A percentile compares a stretch with the other conserved stretches of the same genome.
phyloP scores from a whole-genome alignment of 2,113 vertebrate genomes.

The Sylvia atricapilla region DNA sequence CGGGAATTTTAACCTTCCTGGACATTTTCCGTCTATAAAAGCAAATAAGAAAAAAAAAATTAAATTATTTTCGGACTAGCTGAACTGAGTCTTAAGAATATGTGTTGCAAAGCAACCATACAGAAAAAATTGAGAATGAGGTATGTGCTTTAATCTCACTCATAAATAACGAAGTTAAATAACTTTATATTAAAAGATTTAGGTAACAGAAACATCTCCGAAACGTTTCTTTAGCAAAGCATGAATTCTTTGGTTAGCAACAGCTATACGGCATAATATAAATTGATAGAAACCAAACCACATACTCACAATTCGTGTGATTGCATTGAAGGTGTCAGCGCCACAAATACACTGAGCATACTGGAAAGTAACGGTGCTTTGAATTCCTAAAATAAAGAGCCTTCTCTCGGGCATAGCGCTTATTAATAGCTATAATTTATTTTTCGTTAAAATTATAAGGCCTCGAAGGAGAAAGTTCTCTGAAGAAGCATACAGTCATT shows the following conservation, averaged over 20 bases:
- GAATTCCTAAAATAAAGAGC: not conserved
- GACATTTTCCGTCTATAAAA: slow-evolving; percentile 42
- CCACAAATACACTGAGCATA: fast-evolving
- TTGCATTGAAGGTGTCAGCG: not conserved
- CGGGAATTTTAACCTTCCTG: not conserved
- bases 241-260: not conserved
- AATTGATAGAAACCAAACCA: not conserved
- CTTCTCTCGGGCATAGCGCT: fast-evolving
- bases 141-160: not conserved
- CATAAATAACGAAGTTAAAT: not conserved
- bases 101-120: fast-evolving
- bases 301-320: fast-evolving
- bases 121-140: not conserved
- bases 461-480: not conserved
- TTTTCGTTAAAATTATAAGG: not conserved
- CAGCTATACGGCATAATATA: fast-evolving
- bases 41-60: not conserved
- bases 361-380: not conserved
- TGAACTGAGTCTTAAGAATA: not conserved
- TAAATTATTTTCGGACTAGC: not conserved
- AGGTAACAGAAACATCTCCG: not conserved
- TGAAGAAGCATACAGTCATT: not conserved
- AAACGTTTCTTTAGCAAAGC: not conserved
- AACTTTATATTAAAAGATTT: not conserved
- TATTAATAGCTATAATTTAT: fast-evolving